phyloP scores from a whole-genome alignment of 1,140 invertebrate species.

The Aphelenchoides besseyi region DNA sequence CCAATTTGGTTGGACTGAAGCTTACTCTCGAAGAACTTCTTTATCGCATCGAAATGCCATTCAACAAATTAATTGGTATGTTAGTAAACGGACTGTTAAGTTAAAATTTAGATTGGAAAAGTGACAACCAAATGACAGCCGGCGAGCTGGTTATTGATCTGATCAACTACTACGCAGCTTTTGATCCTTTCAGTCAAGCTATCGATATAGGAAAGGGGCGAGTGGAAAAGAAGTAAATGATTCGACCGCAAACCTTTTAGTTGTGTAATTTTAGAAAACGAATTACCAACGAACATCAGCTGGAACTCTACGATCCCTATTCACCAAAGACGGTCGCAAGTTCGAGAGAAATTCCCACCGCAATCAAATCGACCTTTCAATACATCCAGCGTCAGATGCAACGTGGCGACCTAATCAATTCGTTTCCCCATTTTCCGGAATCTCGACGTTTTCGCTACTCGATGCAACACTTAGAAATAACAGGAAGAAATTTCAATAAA shows the following conservation, averaged over 20 bases:
- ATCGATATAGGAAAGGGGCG: constrained; percentile 27
- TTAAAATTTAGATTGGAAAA: constrained; percentile 35
- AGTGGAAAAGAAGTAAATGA: constrained; percentile 15
- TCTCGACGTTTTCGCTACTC: not conserved
- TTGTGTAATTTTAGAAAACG: not conserved
- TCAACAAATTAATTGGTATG: constrained; percentile 25
- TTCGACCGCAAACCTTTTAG: not conserved
- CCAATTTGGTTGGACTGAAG: constrained; percentile 20
- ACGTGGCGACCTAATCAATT: not conserved
- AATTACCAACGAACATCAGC: not conserved
- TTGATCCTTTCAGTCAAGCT: constrained; percentile 14
- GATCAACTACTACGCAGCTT: constrained; percentile 32
- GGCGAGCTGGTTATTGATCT: constrained; percentile 35
- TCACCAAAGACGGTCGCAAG: not conserved
- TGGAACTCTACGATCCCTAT: constrained; percentile 17
- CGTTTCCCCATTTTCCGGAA: constrained; percentile 13
- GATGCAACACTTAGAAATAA: not conserved
- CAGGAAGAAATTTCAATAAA: constrained; percentile 14
- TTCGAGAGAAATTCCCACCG: not conserved
- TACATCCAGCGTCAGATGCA: not conserved
- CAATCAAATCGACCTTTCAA: not conserved
- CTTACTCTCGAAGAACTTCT: constrained; percentile 15
- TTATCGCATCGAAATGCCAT: constrained; percentile 1
- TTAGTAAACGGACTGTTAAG: constrained; percentile 7
- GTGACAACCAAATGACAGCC: constrained; percentile 30